These are phyloP conservation scores for Mustela lutreola DNA, from an alignment of 2,113 vertebrate genomes.

Conservation along the genomic window DNA sequence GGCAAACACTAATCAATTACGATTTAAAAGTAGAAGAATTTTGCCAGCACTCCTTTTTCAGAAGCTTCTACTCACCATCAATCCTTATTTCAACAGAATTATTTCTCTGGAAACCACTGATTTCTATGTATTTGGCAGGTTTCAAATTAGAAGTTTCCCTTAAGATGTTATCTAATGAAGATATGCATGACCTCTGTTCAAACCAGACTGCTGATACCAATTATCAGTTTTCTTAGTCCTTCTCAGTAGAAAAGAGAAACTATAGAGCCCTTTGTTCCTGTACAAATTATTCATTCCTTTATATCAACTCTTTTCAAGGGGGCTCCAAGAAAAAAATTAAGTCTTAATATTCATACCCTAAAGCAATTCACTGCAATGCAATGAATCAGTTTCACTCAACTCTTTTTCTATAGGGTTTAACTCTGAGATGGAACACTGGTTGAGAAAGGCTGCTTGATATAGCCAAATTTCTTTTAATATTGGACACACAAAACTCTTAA, in stretches of 20 bases:
- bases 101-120: neutral
- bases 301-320: neutral
- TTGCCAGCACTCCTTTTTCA: neutral
- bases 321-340: conserved; percentile 41
- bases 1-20: neutral
- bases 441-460: neutral
- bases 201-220: neutral
- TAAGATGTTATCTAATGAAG: conserved; percentile 12
- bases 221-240: neutral
- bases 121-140: neutral
- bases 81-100: neutral
- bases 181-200: conserved; percentile 1
- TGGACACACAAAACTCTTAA: neutral
- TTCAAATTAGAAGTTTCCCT: conserved; percentile 14
- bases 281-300: neutral
- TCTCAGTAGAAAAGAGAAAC: neutral
- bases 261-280: neutral
- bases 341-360: neutral
- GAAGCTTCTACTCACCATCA: neutral
- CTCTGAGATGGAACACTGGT: neutral
- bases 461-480: conserved; percentile 1
- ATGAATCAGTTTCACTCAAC: conserved; percentile 10
- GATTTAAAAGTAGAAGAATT: neutral
- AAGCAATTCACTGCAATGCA: conserved; percentile 1
- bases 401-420: conserved; percentile 4